Evolutionary conservation across 2,797 vertebrate genomes (phyloP), one percentile per base, ranked within the genome.

Genomic region (Semotilus atromaculatus): DNA sequence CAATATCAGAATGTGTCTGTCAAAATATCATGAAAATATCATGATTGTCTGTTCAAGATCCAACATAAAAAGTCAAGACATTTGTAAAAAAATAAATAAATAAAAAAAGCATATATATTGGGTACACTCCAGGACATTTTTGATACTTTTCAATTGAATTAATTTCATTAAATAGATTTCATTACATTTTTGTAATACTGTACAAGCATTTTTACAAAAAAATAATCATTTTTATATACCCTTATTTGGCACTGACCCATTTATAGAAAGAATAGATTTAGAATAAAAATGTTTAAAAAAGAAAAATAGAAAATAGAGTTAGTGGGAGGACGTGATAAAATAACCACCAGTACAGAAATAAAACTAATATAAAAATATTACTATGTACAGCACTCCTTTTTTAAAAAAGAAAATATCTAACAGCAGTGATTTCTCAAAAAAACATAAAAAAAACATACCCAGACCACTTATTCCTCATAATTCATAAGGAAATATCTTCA

Each of bases 371-470:
- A 48, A 18, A 48, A 48, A 48, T 48, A 48, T 18, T 6, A 45
- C 14, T 45, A 45, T 48, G 45, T 34, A 14, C 19, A 14, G 45
- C 26, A 72, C 16, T 43, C 5, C 23, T 29, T 48, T 18, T 72
- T 11, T 8, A 18, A 29, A 29, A 40, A 16, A 43, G 26, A 48
- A 48, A 34, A 74, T 74, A 53, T 55, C 19, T 34, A 36, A 55
- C 72, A 53, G 48, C 72, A 75, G 13, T 23, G 72, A 75, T 36
- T 55, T 55, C n/a, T n/a, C n/a, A n/a, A 29, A 72, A 19, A 73
- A 8, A 10, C 8, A 34, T 23, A 14, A n/a, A 29, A 72, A 19
- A 73, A 8, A 10, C 8, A 34, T 23, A 14, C 19, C 45, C 72
- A 74, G 18, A 11, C 72, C 48, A 21, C 10, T 53, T 55, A 8